Conservation (phyloP, 2,797 vertebrate genomes). For the Centroberyx gerrardi region DNA sequence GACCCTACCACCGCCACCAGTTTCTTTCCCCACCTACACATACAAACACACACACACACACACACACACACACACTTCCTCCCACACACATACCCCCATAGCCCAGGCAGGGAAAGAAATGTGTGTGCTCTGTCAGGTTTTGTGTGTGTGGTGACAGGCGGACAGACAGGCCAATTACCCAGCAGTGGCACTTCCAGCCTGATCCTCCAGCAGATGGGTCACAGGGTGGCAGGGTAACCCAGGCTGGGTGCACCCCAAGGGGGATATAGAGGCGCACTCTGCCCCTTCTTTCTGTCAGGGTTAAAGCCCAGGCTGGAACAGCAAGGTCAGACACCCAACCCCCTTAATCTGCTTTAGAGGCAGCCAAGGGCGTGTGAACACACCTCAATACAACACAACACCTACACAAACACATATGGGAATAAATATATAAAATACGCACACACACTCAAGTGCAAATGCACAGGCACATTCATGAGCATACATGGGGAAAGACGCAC, state of each 20-base stretch:
- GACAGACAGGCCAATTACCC: slow-evolving; percentile 81
- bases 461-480: neutral
- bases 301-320: slow-evolving; percentile 60
- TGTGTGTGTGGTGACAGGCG: slow-evolving; percentile 46
- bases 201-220: slow-evolving; percentile 65
- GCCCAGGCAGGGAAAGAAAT: slow-evolving; percentile 14
- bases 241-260: slow-evolving; percentile 39
- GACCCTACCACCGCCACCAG: neutral
- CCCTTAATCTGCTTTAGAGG: slow-evolving; percentile 66
- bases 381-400: slow-evolving; percentile 24
- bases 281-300: slow-evolving; percentile 62
- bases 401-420: neutral
- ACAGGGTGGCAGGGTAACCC: slow-evolving; percentile 55
- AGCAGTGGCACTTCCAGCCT: slow-evolving; percentile 65
- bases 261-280: slow-evolving; percentile 62
- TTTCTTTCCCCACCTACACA: neutral
- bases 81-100: slow-evolving; percentile 7
- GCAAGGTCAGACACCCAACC: slow-evolving; percentile 63
- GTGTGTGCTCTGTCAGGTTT: slow-evolving; percentile 33
- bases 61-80: neutral
- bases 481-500: neutral
- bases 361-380: slow-evolving; percentile 39
- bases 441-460: neutral
- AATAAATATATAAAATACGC: neutral
- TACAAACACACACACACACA: neutral